Evolutionary conservation across 2,888 invertebrate genomes (phyloP).

Genomic region (Drosophila koepferae): DNA sequence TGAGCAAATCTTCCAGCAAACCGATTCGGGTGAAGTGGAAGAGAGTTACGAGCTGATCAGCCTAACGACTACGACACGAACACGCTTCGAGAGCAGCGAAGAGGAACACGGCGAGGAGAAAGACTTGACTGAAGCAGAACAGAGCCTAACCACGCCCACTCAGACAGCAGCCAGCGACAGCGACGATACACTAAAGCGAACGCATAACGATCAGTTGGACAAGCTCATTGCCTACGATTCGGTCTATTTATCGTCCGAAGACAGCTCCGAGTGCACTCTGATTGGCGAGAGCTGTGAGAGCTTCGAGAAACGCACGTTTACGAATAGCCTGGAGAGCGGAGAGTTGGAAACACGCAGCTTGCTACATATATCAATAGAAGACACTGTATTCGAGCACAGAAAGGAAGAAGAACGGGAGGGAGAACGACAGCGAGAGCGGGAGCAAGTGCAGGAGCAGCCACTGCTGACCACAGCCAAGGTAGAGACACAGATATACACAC

Average conservation of each 20-base stretch:
- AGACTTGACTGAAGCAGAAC: constrained; percentile 8
- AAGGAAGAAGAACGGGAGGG: constrained; percentile 31
- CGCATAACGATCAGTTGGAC: constrained; percentile 67
- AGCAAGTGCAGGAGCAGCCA: constrained; percentile 10
- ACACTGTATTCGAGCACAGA: constrained; percentile 77
- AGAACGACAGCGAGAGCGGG: constrained; percentile 5
- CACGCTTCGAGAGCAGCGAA: constrained; percentile 78
- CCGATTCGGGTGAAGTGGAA: constrained; percentile 47
- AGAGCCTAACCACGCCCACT: constrained; percentile 29
- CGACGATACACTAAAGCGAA: constrained; percentile 68
- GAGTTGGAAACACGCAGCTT: constrained; percentile 73
- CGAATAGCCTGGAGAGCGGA: constrained; percentile 50
- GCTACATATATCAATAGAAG: constrained; percentile 84
- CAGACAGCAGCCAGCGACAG: constrained; percentile 51
- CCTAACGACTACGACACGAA: constrained; percentile 78
- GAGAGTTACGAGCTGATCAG: constrained; percentile 82
- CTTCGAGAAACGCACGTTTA: constrained; percentile 59
- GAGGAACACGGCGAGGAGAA: constrained; percentile 4
- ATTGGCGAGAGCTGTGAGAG: constrained; percentile 76
- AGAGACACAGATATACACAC: constrained; percentile 73
- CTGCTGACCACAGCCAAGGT: constrained; percentile 35
- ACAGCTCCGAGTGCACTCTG: constrained; percentile 83
- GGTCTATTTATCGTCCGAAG: constrained; percentile 85
- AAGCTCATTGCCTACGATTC: constrained; percentile 85
- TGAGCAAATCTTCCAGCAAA: constrained; percentile 80